Base-by-base conservation (phyloP, 2,113 vertebrate genomes). In the Oxygymnocypris stewartii region DNA sequence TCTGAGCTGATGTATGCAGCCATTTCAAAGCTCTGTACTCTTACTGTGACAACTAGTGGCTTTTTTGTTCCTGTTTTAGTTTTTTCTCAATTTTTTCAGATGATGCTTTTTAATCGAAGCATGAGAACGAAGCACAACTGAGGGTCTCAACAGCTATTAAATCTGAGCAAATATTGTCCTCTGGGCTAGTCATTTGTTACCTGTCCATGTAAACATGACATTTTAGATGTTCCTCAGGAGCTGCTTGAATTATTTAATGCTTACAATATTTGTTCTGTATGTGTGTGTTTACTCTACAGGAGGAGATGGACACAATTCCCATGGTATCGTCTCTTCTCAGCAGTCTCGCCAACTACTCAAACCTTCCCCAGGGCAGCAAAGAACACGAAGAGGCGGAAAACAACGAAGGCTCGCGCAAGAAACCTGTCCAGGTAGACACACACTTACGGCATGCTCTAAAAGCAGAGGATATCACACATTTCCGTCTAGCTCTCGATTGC, bases 291-390 rank as follows among this genome's bases (percentile, higher is more conserved):
- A 54, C 49, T 8, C 44, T 1, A 31, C 84, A 87, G 98, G 98
- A 99, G 93, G 98, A 99, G 94, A 99, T 99, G 97, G 98, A 99
- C 91, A 99, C 97, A 63, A 99, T 96, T 87, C 98, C 98, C 13
- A 99, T 99, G 98, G 98, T 99, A 23, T 98, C 98, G 0, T 99
- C 98, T 82, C 91, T 99, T 92, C 96, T 99, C 92, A 97, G 97
- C n/a, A 97, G 96, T 83, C 94, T 99, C 90, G 98, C 97, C 90
- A 98, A 98, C 93, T 99, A 99, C 91, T 98, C 98, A 89, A 99
- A 99, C 94, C 92, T 99, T 91, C 96, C 98, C 0, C 98, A 99
- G 74, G 98, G 98, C 84, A 98, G 97, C 90, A 96, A 96, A 84
- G 98, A 99, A 90, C 98, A 99, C 0, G 98, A 99, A 89, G 98